Evolutionary conservation across 1,140 invertebrate species (phyloP).

Genomic region (Theocolax elegans): DNA sequence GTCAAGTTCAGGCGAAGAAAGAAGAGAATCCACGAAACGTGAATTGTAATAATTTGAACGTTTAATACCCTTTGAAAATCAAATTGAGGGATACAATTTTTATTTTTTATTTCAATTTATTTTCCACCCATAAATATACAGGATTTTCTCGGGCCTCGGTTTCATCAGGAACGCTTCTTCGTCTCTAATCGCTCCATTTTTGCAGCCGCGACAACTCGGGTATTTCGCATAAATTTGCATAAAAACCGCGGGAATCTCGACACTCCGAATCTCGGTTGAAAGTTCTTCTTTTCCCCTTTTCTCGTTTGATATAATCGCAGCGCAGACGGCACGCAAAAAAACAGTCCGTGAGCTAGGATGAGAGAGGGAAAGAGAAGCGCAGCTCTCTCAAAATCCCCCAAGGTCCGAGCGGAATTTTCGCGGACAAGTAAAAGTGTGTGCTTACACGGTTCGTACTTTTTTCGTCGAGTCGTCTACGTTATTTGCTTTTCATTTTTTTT

Average conservation of each 20-base stretch:
- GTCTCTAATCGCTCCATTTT: constrained; percentile 29
- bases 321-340: neutral
- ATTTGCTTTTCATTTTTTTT: no score
- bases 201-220: neutral
- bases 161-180: constrained; percentile 9
- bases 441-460: constrained; percentile 5
- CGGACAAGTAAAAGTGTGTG: constrained; percentile 2
- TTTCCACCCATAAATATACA: no score
- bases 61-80: neutral
- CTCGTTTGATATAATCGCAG: constrained; percentile 9
- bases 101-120: no score
- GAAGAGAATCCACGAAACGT: no score
- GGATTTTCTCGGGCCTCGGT: neutral
- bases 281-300: neutral
- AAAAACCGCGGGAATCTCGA: constrained; percentile 11
- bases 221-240: constrained; percentile 34
- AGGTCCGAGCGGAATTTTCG: constrained; percentile 25
- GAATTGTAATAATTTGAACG: neutral
- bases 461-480: neutral
- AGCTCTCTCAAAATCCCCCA: constrained; percentile 13
- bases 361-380: no score
- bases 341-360: no score
- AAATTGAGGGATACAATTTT: constrained; percentile 21
- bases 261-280: no score
- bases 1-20: no score